Base-by-base conservation (phyloP, 1,140 invertebrate species). In the Hydropsyche tenuis region DNA sequence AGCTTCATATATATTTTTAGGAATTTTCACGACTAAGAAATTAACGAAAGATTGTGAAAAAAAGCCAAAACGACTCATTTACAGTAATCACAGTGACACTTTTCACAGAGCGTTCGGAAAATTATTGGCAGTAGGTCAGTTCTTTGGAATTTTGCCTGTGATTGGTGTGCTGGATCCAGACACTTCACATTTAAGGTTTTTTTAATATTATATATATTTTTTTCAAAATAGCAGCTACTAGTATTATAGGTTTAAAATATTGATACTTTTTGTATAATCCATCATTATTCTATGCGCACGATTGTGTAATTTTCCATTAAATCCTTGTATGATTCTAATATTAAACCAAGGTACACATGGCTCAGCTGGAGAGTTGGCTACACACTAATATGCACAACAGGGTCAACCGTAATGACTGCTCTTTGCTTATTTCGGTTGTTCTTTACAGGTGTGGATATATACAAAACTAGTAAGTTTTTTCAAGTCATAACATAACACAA, bases 391-490 rank as follows among this genome's bases (percentile, higher is more conserved):
- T 72, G 60, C 9, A 72, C 69, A 18, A 1, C 22, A 0, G 22
- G 42, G 6, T 72, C 73, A 1, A 51, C 53, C 22, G 11, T 51
- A 7, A 72, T 77, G 73, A 43, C 53, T 16, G 11, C 6, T 12
- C 20, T 73, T 11, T 73, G 69, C 22, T 23, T 74, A 7, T 23
- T 73, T 11, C 69, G 65, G 14, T 72, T 77, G 14, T 16, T 77
- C 27, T 37, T 53, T 11, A 73, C 51, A 9, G 69, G 45, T n/a
- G 42, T 74, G 20, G 75, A 77, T 27, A 74, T 77, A 18, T 74
- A 69, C 23, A 77, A 73, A 73, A 74, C 73, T 1, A 77, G 75
- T 77, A 74, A n/a, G n/a, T n/a, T n/a, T n/a, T n/a, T n/a, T n/a
- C n/a, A n/a, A n/a, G n/a, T n/a, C n/a, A n/a, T n/a, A n/a, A n/a